Evolutionary conservation across 2,888 invertebrate genomes (phyloP), one percentile per base, ranked within the genome.

Genomic region (Cantharis nigra): DNA sequence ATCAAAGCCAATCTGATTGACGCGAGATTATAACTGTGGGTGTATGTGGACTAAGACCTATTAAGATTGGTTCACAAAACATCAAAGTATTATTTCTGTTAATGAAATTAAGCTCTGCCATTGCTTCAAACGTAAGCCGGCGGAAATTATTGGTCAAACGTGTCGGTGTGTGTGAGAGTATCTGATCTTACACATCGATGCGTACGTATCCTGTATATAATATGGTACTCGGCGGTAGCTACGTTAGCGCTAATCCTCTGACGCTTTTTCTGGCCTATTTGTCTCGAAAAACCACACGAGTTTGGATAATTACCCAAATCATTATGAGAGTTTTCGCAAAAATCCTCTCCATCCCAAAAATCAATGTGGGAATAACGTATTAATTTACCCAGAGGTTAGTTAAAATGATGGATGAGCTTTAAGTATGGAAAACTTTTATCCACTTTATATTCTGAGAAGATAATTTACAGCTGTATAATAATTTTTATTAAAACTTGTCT

Each of bases 61-160:
- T 82, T 82, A 82, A 82, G 82, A 81, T 75, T 82, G 82, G 81
- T 82, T 82, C 81, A 82, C 80, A 81, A 82, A 80, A 82, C 82
- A 82, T 82, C 82, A 82, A 82, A 82, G 82, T 82, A 81, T 81
- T 82, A 80, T 82, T 80, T 81, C 76, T 79, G 80, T 71, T 82
- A 80, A 82, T 82, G 79, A 77, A 81, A 81, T 82, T 82, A 81
- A 80, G 80, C 75, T 75, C 72, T 65, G 49, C 74, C 71, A 72
- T 72, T 73, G 74, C 72, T 76, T 72, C 80, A 78, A 73, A 77
- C 77, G 79, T 81, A 82, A 82, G 80, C 82, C 80, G 81, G 82
- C 80, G 82, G 80, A 77, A 82, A 82, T 82, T 78, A 82, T 82
- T 82, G 82, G 82, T 82, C 82, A 82, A 81, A 82, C 81, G 81